Percentiles rank a stretch among this genome's conserved stretches.
Conservation (phyloP, 2,888 invertebrate species). For the Catocala nupta region DNA sequence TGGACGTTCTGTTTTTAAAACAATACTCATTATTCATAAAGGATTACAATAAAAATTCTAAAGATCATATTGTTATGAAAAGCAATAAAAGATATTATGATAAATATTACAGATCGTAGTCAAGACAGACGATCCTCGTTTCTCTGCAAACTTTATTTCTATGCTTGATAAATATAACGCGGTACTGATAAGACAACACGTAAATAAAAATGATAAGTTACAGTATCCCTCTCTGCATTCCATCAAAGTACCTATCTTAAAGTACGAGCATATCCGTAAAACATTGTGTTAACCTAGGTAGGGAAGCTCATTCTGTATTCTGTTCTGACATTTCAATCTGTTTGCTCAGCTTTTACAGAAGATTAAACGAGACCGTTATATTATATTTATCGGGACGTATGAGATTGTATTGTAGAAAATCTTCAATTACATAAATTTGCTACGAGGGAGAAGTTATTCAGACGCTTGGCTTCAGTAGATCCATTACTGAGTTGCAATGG, state of each 20-base stretch:
- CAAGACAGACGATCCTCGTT: not conserved
- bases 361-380: conserved; percentile 3
- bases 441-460: conserved; percentile 8
- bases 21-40: not conserved
- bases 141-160: not conserved
- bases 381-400: conserved; percentile 3
- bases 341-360: conserved; percentile 25
- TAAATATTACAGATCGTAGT: conserved; percentile 5
- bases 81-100: conserved; percentile 13
- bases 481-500: conserved; percentile 25
- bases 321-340: conserved; percentile 37
- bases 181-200: conserved; percentile 20
- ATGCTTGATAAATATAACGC: conserved; percentile 14
- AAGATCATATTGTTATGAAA: no score
- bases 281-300: conserved; percentile 30
- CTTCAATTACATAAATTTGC: conserved; percentile 1
- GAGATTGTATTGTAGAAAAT: not conserved
- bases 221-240: conserved; percentile 40
- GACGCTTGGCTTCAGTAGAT: conserved; percentile 18
- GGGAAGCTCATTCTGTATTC: conserved; percentile 40
- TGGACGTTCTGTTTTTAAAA: not conserved
- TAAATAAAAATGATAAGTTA: conserved; percentile 33
- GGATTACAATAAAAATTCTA: no score
- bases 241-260: conserved; percentile 17
- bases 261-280: conserved; percentile 15